Percentiles rank a stretch among this genome's conserved stretches.
Evolutionary conservation across 2,113 vertebrate species (phyloP).

Genomic region (Megaceryle maxima): DNA sequence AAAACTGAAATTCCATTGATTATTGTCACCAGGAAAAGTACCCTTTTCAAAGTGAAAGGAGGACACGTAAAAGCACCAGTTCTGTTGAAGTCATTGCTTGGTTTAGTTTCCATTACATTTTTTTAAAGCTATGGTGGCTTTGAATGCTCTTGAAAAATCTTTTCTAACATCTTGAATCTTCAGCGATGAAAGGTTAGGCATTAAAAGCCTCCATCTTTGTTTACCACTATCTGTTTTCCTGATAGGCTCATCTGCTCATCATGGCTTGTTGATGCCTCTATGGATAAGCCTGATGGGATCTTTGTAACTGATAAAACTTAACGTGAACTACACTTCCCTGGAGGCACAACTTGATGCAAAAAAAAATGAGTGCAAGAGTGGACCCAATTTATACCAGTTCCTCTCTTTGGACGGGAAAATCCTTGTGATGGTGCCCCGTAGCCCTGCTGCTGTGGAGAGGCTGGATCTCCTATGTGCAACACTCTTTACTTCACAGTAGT

Average conservation of each 20-base stretch:
- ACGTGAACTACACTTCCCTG: neutral
- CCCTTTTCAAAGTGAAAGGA: neutral
- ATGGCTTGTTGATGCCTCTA: neutral
- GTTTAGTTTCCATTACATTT: neutral
- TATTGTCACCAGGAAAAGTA: neutral
- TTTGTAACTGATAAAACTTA: neutral
- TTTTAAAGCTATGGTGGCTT: neutral
- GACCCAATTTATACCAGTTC: fast-evolving
- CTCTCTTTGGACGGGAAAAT: neutral
- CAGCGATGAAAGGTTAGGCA: neutral
- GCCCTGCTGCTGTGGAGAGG: neutral
- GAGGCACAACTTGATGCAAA: neutral
- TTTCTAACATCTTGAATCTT: neutral
- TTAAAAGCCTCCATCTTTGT: neutral
- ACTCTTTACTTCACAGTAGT: neutral
- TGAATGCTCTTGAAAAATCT: neutral
- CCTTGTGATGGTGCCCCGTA: neutral
- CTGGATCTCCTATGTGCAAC: neutral
- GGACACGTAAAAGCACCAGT: neutral
- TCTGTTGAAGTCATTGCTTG: neutral
- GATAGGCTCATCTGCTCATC: neutral
- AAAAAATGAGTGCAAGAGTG: neutral
- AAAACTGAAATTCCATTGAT: neutral
- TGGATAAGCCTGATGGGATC: neutral
- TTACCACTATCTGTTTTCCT: neutral